Evolutionary conservation across 2,888 invertebrate genomes (phyloP), one percentile per base, ranked within the genome.

Genomic region (Drosophila helvetica): DNA sequence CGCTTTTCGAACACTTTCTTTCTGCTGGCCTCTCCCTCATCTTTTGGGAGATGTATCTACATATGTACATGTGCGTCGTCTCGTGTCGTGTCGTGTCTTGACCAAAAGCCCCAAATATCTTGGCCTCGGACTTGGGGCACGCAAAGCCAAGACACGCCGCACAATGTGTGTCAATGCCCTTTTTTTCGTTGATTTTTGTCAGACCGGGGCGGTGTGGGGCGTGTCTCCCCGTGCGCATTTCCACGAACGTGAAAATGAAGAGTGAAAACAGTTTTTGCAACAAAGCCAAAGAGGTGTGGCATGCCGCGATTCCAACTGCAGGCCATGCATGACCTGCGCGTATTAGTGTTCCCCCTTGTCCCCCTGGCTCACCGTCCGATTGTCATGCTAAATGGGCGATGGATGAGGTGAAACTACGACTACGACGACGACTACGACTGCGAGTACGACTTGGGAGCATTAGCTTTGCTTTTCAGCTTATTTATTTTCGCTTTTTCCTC

Each of bases 111-210:
- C 52, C 67, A 47, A 47, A 61, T 55, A 55, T 52, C 59, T 66
- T 66, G 74, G 58, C 58, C 60, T 47, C 45, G 46, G 48, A 51
- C 50, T 52, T 69, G 30, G 51, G 45, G 62, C 82, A 82, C 77
- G 79, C 81, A 77, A 77, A 22, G 60, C 51, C 38, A 38, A 38
- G 38, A 38, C 15, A 38, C 15, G n/a, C 47, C 43, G 50, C 10
- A 55, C 75, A 84, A 83, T 79, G 77, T 83, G 75, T 86, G 83
- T 80, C 83, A 83, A 77, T 77, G 83, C 86, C 86, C 82, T 83
- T 78, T 75, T 82, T 58, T 60, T 65, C 59, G 48, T 59, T 52
- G 15, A 54, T 55, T 64, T n/a, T 38, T 38, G 43, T 18, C 12
- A 42, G 60, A 58, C 50, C 51, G 60, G 60, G 48, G 59, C 67